Evolutionary conservation across 2,113 vertebrate genomes (phyloP), one percentile per base, ranked within the genome.

Genomic region (Pyrgilauda ruficollis): DNA sequence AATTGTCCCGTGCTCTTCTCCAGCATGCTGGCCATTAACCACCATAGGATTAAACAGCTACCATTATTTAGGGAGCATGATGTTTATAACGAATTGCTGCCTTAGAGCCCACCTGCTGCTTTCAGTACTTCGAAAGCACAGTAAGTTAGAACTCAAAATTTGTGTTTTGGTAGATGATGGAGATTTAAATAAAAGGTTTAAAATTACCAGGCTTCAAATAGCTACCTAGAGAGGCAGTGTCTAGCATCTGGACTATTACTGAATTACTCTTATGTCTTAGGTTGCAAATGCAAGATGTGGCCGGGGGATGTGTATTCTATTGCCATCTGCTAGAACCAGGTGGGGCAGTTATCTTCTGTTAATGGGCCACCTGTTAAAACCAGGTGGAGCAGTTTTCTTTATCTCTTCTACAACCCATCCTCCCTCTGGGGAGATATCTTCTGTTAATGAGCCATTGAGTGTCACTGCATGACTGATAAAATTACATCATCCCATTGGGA

Each of bases 141-240:
- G 55, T 69, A 62, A 96, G 77, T 84, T 87, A 64, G n/a, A 63
- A 55, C 63, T 82, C 8, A 5, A 93, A 90, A 79, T 67, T 67
- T 87, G 61, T 91, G 41, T 91, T 96, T 95, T 90, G 83, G 74
- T 96, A 80, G 85, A 95, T 94, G 89, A 87, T 20, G 70, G 74
- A 55, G 39, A 64, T 87, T 96, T 94, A 96, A 97, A 95, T 89
- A 83, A 90, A 96, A 96, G 84, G 49, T 87, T 97, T 96, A 68
- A 78, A 85, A 90, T 96, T 94, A 81, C 89, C 43, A 86, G 78
- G 67, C 62, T 83, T 94, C 90, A 95, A 94, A 94, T 83, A 90
- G 73, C 61, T 96, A 68, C 69, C 82, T 94, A 78, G 88, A 95
- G 95, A 91, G 93, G 72, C 75, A 93, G 79, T 59, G 55, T 90